phyloP scores from a whole-genome alignment of 2,113 vertebrate genomes.

The Poeciliopsis prolifica region DNA sequence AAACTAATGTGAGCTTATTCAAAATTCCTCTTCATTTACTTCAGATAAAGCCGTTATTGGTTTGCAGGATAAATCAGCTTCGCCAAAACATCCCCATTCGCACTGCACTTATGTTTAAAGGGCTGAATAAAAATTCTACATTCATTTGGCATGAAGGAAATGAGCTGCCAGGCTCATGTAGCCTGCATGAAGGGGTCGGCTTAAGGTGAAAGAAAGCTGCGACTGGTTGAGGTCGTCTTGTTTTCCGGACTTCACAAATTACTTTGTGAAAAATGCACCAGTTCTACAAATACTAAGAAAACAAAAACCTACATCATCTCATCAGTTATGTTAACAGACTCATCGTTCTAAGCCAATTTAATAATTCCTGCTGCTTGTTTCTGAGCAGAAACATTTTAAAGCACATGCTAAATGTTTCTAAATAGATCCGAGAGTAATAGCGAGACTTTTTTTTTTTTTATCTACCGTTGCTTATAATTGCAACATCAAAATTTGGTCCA shows the following conservation, averaged over 20 bases:
- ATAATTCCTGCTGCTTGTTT: not conserved
- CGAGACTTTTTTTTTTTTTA: not conserved
- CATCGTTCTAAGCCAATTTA: not conserved
- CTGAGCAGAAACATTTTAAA: not conserved
- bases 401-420: not conserved
- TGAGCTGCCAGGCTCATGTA: slow-evolving; percentile 40
- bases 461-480: not conserved
- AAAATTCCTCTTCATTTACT: slow-evolving; percentile 43
- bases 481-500: not conserved
- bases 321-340: not conserved
- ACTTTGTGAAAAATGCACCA: not conserved
- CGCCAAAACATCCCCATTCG: slow-evolving; percentile 33
- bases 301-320: not conserved
- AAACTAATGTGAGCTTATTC: slow-evolving; percentile 38
- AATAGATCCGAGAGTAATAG: not conserved
- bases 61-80: slow-evolving; percentile 33
- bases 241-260: not conserved
- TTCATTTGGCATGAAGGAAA: slow-evolving; percentile 8
- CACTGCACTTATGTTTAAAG: slow-evolving; percentile 13
- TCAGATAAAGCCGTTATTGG: slow-evolving; percentile 31
- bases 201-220: not conserved
- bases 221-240: not conserved
- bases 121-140: slow-evolving; percentile 45
- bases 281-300: not conserved
- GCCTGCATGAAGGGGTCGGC: too few species aligned